Base-by-base conservation (phyloP, 2,113 vertebrate species). In the Callipepla squamata region DNA sequence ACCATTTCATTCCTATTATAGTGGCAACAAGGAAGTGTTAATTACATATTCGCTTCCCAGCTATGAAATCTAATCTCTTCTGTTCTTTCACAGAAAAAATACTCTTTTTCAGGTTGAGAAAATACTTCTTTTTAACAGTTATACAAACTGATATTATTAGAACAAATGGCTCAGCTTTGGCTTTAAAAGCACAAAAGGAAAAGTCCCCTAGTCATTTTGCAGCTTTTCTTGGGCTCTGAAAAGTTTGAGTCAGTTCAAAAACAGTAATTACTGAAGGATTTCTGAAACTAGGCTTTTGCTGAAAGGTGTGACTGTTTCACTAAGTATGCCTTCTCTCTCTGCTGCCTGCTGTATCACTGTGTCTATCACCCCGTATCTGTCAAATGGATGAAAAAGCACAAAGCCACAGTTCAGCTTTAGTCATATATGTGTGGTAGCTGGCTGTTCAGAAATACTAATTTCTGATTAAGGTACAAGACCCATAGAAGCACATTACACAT, bases 51-150 rank as follows among this genome's bases (percentile, higher is more conserved):
- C 65, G 48, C 17, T 1, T 62, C 57, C n/a, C 34, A 85, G n/a
- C 72, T 48, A 80, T 57, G 38, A 89, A 87, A 80, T 81, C 34
- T 63, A 82, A 82, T 42, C 9, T 91, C 42, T 73, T 83, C 50
- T 14, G 77, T 50, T 94, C 11, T 76, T 91, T 82, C n/a, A 45
- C n/a, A 91, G 55, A 77, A 16, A 40, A 92, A 92, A 89, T 47
- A n/a, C 1, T 85, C 26, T 74, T 69, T 79, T 82, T 28, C 32
- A 89, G n/a, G 72, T 83, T 14, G 13, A 85, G 63, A 87, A 95
- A 95, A 85, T 30, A 89, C 57, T 76, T 89, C 59, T 42, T 73
- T 73, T 2, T 19, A 85, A 59, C 6, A 63, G 25, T 61, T 89
- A 85, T 77, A 87, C 32, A 82, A 73, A 74, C 25, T 8, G 6